Evolutionary conservation across 2,888 invertebrate species (phyloP).

Genomic region (Drosophila helvetica): DNA sequence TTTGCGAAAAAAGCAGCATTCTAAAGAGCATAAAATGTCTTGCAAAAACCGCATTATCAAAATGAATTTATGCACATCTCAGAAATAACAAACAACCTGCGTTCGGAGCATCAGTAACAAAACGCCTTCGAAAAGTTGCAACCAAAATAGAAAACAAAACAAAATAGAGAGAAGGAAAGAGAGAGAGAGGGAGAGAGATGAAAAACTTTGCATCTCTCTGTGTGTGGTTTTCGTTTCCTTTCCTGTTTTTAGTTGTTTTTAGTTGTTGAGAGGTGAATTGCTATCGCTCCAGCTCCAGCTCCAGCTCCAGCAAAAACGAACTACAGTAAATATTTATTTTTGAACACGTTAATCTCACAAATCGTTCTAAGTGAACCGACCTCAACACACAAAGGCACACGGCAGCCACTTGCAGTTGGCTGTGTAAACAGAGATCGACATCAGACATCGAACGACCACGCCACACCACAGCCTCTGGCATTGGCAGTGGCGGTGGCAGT

Average conservation of each 20-base stretch:
- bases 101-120: constrained; percentile 19
- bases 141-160: constrained; percentile 37
- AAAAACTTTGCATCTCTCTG: constrained; percentile 50
- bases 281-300: constrained; percentile 66
- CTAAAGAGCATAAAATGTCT: constrained; percentile 24
- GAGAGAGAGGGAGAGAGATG: constrained; percentile 21
- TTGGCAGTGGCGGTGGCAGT: constrained; percentile 24
- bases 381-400: constrained; percentile 41
- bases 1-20: background rate
- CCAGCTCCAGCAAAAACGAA: constrained; percentile 73
- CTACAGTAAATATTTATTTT: constrained; percentile 80
- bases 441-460: constrained; percentile 41
- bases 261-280: constrained; percentile 65
- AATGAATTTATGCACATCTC: constrained; percentile 78
- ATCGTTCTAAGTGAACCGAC: constrained; percentile 67
- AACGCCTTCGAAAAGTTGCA: constrained; percentile 14
- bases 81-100: constrained; percentile 64
- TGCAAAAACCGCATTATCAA: constrained; percentile 73
- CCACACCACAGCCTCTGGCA: constrained; percentile 50
- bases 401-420: constrained; percentile 69
- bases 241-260: constrained; percentile 34
- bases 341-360: constrained; percentile 79
- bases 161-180: too few species aligned
- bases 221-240: constrained; percentile 29
- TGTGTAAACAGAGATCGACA: constrained; percentile 65